Conservation (phyloP, 2,797 vertebrate genomes). For the Aldrovandia affinis region DNA sequence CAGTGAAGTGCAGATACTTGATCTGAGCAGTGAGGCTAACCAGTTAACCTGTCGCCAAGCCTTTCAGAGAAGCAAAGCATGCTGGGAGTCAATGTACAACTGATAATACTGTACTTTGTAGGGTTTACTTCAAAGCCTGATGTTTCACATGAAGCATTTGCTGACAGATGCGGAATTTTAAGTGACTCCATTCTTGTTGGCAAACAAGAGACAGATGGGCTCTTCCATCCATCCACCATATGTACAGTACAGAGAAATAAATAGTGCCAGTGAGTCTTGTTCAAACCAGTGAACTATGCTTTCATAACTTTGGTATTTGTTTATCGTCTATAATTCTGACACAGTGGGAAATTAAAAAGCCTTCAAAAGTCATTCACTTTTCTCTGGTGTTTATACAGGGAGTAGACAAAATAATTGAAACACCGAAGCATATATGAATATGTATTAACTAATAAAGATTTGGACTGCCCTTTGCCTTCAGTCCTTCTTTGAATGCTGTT, state of each 20-base stretch:
- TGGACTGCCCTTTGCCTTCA: too few species aligned
- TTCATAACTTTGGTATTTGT: not conserved
- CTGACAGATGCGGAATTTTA: conserved; percentile 7
- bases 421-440: too few species aligned
- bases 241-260: not conserved
- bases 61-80: conserved; percentile 35
- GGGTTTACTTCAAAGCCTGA: conserved; percentile 31
- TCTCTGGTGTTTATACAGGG: not conserved
- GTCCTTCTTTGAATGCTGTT: too few species aligned
- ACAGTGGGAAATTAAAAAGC: not conserved
- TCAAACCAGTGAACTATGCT: not conserved
- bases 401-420: too few species aligned
- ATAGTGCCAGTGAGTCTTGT: not conserved
- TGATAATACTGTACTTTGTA: not conserved
- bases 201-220: conserved; percentile 41
- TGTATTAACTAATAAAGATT: too few species aligned
- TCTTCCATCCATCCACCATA: conserved; percentile 15
- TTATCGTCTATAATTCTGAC: not conserved
- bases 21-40: conserved; percentile 52
- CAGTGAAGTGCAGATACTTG: conserved; percentile 43
- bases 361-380: not conserved
- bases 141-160: conserved; percentile 13
- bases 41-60: conserved; percentile 49
- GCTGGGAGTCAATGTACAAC: conserved; percentile 32
- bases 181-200: conserved; percentile 23